A percentile compares a stretch with the other conserved stretches of the same genome.
phyloP scores from a whole-genome alignment of 92 coral and sea anemone genomes.

The Heliopora coerulea region DNA sequence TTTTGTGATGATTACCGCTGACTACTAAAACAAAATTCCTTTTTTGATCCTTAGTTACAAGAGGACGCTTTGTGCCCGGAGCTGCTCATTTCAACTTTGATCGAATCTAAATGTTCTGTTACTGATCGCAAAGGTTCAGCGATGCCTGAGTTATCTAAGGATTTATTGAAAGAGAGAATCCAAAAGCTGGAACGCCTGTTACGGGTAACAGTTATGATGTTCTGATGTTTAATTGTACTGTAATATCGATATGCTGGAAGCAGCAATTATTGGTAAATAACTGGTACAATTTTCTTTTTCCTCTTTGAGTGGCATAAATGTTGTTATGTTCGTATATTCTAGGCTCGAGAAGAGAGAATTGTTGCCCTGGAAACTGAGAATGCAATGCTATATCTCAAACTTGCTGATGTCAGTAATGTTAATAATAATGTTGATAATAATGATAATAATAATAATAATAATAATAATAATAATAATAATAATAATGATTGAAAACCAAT shows the following conservation, averaged over 20 bases:
- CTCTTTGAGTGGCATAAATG: too few species aligned
- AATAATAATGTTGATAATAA: too few species aligned
- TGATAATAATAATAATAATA: too few species aligned
- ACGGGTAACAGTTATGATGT: too few species aligned
- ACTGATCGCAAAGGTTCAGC: not conserved
- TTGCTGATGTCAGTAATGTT: conserved; percentile 88
- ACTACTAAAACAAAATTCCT: conserved; percentile 18
- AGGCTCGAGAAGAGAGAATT: conserved; percentile 98
- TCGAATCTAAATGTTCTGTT: not conserved
- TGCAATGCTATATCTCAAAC: conserved; percentile 97
- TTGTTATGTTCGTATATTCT: not conserved
- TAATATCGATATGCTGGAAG: not conserved
- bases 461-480: too few species aligned
- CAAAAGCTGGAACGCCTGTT: conserved; percentile 90
- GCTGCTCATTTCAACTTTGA: not conserved
- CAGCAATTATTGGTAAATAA: too few species aligned
- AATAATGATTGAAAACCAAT: too few species aligned
- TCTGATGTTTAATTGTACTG: too few species aligned
- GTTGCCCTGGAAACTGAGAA: conserved; percentile 97
- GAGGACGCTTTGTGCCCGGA: conserved; percentile 16
- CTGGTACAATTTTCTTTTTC: too few species aligned
- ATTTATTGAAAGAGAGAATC: conserved; percentile 75
- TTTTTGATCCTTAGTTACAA: conserved; percentile 10
- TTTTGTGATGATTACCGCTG: not conserved
- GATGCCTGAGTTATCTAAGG: conserved; percentile 85